A percentile compares a stretch with the other conserved stretches of the same genome.
Evolutionary conservation across 2,113 vertebrate species (phyloP).

Genomic region (Falcunculus frontatus): DNA sequence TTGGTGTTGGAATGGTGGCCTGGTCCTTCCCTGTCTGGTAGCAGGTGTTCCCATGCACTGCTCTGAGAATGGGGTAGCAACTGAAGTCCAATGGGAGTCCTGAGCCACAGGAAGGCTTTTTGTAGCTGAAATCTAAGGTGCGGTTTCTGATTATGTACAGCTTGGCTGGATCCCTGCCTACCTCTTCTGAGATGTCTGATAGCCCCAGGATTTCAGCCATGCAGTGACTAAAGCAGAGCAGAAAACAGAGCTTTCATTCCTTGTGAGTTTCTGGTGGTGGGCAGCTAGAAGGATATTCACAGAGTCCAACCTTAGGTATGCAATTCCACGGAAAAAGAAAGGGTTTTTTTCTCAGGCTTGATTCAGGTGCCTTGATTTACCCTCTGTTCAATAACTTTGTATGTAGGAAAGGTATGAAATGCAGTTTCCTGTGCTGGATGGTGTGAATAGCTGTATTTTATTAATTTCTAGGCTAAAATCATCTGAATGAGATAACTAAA

Average conservation of each 20-base stretch:
- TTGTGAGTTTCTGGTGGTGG: neutral
- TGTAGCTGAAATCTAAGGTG: neutral
- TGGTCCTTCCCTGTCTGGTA: neutral
- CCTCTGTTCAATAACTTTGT: neutral
- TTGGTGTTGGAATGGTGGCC: neutral
- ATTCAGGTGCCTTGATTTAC: neutral
- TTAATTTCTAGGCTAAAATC: neutral
- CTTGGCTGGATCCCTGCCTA: neutral
- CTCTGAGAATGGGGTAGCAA: neutral
- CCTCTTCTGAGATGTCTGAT: neutral
- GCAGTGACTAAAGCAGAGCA: neutral
- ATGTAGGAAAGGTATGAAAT: neutral
- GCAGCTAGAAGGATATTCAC: neutral
- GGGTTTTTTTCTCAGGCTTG: neutral
- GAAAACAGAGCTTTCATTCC: neutral
- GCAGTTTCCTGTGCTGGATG: neutral
- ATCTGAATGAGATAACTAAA: neutral
- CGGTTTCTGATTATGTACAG: neutral
- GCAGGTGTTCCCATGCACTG: fast-evolving
- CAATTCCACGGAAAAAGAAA: neutral
- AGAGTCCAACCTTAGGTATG: fast-evolving
- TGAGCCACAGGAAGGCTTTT: neutral
- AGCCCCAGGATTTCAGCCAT: neutral
- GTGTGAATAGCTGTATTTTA: neutral
- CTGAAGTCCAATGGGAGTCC: neutral